Percentiles rank a stretch among this genome's conserved stretches.
These are phyloP conservation scores for Nesometra sesokonis DNA, from an alignment of 35 echinoderm and acorn worm species.

Conservation along the genomic window DNA sequence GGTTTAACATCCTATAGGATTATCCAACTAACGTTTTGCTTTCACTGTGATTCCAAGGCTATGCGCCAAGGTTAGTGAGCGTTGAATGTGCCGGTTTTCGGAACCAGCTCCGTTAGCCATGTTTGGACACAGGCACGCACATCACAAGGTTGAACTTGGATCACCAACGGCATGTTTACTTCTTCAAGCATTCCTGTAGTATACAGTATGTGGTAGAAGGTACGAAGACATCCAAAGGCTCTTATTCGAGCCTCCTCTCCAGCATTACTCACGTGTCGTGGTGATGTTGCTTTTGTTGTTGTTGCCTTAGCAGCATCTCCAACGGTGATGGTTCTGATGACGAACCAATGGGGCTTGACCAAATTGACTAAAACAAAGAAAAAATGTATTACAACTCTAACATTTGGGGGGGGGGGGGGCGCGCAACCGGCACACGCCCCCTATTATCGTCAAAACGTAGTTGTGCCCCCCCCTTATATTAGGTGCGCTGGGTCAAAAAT, in stretches of 20 bases:
- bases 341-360: not conserved
- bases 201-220: not conserved
- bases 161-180: not conserved
- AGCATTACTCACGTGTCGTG: not conserved
- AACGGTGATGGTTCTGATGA: constrained; percentile 1
- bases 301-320: constrained; percentile 5
- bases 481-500: too few species aligned
- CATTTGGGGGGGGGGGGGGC: too few species aligned
- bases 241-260: not conserved
- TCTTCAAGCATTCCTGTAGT: not conserved
- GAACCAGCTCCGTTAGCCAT: not conserved
- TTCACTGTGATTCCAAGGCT: not conserved
- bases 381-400: too few species aligned
- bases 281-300: constrained; percentile 13
- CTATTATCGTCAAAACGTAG: too few species aligned
- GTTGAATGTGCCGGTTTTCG: not conserved
- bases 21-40: not conserved
- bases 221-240: not conserved
- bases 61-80: not conserved
- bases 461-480: too few species aligned
- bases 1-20: not conserved
- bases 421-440: too few species aligned
- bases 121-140: not conserved
- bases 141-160: not conserved
- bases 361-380: not conserved